Evolutionary conservation across 1,140 invertebrate species (phyloP).

Genomic region (Bilobella aurantiaca): DNA sequence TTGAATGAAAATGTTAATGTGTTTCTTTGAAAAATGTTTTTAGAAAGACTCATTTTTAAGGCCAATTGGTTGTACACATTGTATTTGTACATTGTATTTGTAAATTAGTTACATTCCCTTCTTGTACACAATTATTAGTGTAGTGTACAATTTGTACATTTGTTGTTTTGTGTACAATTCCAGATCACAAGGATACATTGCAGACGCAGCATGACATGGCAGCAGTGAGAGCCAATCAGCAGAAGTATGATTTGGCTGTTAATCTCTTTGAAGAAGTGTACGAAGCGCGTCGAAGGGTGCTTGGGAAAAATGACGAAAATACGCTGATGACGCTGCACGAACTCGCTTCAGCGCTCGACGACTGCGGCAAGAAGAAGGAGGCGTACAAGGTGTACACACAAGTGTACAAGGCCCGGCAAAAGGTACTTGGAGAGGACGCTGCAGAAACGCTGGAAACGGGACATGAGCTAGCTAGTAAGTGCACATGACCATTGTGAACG

Average conservation of each 20-base stretch:
- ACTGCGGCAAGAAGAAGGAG: constrained; percentile 15
- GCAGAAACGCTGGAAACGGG: constrained; percentile 23
- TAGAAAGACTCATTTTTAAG: no score
- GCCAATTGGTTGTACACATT: no score
- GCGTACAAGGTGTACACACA: constrained; percentile 17
- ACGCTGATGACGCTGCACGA: constrained; percentile 16
- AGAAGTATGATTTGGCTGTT: constrained; percentile 18
- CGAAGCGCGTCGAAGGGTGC: constrained; percentile 4
- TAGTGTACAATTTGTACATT: background rate
- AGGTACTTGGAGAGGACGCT: constrained; percentile 14
- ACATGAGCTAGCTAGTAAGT: constrained; percentile 19
- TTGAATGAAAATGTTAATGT: no score
- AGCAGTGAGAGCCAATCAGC: constrained; percentile 10
- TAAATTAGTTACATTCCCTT: no score
- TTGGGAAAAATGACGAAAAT: constrained; percentile 16
- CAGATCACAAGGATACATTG: constrained; percentile 14
- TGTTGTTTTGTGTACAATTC: background rate
- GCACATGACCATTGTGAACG: background rate
- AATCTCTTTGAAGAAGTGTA: constrained; percentile 21
- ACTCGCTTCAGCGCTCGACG: constrained; percentile 11
- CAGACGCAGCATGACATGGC: constrained; percentile 21
- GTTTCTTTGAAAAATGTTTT: no score
- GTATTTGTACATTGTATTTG: no score
- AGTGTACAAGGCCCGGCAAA: constrained; percentile 15
- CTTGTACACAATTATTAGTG: background rate